Evolutionary conservation across 2,113 vertebrate genomes (phyloP).

Genomic region (Accipiter virgatus): DNA sequence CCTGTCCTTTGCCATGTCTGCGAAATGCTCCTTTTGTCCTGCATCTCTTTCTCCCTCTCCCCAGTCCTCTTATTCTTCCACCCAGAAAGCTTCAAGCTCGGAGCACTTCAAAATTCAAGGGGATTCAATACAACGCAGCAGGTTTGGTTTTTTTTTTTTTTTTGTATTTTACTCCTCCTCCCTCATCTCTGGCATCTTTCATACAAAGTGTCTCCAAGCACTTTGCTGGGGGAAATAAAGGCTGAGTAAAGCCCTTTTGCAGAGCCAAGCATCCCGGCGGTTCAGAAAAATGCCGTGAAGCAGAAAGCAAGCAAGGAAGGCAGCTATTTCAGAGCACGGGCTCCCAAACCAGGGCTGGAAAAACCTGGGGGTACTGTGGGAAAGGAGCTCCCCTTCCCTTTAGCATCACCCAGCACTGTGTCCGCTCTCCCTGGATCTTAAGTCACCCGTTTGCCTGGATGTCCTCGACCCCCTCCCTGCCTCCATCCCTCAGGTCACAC

Average conservation of each 20-base stretch:
- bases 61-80: neutral
- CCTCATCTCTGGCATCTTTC: neutral
- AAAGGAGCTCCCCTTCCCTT: neutral
- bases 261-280: neutral
- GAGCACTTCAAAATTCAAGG: neutral
- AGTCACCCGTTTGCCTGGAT: neutral
- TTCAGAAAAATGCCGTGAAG: neutral
- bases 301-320: neutral
- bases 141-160: neutral
- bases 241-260: neutral
- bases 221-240: conserved; percentile 1
- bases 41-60: neutral
- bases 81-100: neutral
- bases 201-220: neutral
- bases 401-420: rapidly evolving
- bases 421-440: rapidly evolving
- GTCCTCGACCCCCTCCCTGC: neutral
- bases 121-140: neutral
- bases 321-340: rapidly evolving
- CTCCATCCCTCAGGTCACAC: neutral
- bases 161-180: conserved; percentile 22
- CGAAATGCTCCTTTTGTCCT: neutral
- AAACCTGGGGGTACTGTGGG: rapidly evolving
- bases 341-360: neutral
- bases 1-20: neutral